phyloP scores from a whole-genome alignment of 2,113 vertebrate genomes.

The Trematocara macrostoma region DNA sequence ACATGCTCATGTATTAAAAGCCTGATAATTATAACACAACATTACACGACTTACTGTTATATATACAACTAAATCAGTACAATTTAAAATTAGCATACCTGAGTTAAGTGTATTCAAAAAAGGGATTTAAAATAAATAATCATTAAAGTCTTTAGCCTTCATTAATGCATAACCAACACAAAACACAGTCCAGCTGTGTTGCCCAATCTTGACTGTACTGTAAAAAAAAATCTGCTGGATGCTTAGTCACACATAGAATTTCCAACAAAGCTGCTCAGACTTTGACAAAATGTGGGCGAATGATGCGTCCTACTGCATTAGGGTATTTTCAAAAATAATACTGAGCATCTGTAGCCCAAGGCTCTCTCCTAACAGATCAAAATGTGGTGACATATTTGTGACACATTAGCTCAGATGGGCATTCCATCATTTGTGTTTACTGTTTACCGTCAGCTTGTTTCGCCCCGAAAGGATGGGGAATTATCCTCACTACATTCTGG shows the following conservation, averaged over 20 bases:
- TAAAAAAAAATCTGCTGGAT: neutral
- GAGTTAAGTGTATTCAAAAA: neutral
- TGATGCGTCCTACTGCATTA: constrained; percentile 7
- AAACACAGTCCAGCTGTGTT: neutral
- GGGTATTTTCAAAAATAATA: constrained; percentile 5
- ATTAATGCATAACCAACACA: constrained; percentile 6
- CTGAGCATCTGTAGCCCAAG: neutral
- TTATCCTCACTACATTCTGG: constrained; percentile 9
- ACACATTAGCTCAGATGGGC: constrained; percentile 34
- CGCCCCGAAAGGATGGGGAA: neutral
- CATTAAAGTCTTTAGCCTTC: neutral
- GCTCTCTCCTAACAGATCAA: constrained; percentile 14
- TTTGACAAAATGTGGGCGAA: constrained; percentile 11
- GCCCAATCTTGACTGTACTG: neutral
- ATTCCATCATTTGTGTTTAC: constrained; percentile 29
- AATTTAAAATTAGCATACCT: neutral
- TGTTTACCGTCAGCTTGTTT: constrained; percentile 12
- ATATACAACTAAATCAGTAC: neutral
- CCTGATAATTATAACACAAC: neutral
- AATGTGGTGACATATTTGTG: constrained; percentile 31
- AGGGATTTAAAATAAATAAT: neutral
- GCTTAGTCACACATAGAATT: neutral
- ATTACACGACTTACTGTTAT: neutral
- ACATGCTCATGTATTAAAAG: neutral
- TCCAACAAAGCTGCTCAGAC: neutral